Conservation (phyloP, 2,888 invertebrate genomes). For the Monoplex corrugatus region DNA sequence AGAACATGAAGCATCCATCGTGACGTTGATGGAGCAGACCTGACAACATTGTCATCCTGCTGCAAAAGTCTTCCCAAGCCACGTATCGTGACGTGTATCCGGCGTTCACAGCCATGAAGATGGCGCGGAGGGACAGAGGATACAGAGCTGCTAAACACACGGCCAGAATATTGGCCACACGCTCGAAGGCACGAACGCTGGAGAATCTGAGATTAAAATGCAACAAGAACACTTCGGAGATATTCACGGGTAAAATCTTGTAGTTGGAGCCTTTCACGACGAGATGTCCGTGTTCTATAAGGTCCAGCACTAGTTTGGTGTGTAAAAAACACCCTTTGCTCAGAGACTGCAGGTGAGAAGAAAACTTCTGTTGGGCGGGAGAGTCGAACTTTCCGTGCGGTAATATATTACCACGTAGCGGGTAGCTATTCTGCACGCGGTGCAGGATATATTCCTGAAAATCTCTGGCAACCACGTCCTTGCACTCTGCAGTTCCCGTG, state of each 20-base stretch:
- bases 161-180: constrained; percentile 90
- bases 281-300: constrained; percentile 94
- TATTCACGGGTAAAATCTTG: constrained; percentile 84
- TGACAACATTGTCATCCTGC: constrained; percentile 91
- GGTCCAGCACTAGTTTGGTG: constrained; percentile 93
- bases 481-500: constrained; percentile 53
- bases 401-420: constrained; percentile 89
- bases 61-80: constrained; percentile 94
- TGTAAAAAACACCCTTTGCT: constrained; percentile 95
- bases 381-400: constrained; percentile 76
- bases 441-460: constrained; percentile 93
- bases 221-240: constrained; percentile 88
- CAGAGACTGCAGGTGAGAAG: constrained; percentile 90
- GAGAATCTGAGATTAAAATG: constrained; percentile 95
- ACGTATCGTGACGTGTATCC: constrained; percentile 90
- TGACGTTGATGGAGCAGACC: constrained; percentile 94
- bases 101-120: constrained; percentile 96
- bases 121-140: constrained; percentile 93
- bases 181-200: constrained; percentile 93
- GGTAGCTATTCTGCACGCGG: constrained; percentile 89
- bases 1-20: constrained; percentile 98
- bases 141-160: constrained; percentile 95
- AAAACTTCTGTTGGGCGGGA: constrained; percentile 84
- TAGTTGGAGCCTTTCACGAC: constrained; percentile 96
- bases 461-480: constrained; percentile 84